Conservation (phyloP, 2,113 vertebrate genomes). For the Ageneiosus marmoratus region DNA sequence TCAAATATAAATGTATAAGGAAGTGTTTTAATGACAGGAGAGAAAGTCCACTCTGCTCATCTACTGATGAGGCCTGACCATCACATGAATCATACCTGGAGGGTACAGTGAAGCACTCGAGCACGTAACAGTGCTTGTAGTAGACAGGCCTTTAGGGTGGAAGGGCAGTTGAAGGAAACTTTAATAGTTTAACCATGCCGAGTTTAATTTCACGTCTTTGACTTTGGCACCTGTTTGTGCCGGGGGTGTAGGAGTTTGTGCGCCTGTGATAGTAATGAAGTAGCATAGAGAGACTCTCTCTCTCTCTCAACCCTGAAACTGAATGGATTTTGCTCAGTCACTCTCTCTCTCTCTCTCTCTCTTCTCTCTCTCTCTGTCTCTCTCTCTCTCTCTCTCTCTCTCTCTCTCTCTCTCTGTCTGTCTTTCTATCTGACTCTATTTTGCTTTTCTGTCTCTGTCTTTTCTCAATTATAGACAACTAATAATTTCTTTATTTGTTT, state of each 20-base stretch:
- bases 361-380: background rate
- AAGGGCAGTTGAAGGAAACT: background rate
- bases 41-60: background rate
- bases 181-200: background rate
- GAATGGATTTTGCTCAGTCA: background rate
- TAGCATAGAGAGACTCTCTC: background rate
- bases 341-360: background rate
- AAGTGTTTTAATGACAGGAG: background rate
- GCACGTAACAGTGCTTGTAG: background rate
- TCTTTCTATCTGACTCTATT: too few relatives aligned
- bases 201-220: background rate
- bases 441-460: too few relatives aligned
- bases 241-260: constrained; percentile 3
- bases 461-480: background rate
- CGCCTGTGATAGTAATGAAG: constrained; percentile 4
- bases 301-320: background rate
- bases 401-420: too few relatives aligned
- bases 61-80: background rate
- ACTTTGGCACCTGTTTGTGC: constrained; percentile 6
- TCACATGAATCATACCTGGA: background rate
- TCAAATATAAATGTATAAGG: background rate
- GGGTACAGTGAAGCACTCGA: background rate
- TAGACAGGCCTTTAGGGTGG: background rate
- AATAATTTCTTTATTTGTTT: background rate
- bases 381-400: too few relatives aligned